Evolutionary conservation across 2,888 invertebrate genomes (phyloP), one percentile per base, ranked within the genome.

Genomic region (Dendrolimus pini): DNA sequence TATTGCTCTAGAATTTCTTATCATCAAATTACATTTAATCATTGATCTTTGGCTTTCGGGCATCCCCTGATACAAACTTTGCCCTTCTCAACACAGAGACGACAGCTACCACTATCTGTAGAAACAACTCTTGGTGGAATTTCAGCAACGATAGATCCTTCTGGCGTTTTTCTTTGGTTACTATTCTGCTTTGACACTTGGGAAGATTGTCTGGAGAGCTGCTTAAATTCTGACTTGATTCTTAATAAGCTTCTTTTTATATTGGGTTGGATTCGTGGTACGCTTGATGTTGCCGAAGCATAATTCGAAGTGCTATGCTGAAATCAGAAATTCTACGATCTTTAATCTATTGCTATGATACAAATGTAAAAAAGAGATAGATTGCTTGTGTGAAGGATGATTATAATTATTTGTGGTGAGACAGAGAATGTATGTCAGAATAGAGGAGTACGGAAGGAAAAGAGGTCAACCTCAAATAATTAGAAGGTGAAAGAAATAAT

Each of bases 41-140:
- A 47, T 12, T 12, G 47, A 47, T 47, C 47, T 47, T 69, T 67
- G 1, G 69, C 68, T 52, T 60, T 69, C 0, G 82, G 82, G 64
- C 84, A 85, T 1, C 60, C 65, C 52, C 65, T 62, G 0, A 82
- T 59, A 66, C 85, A 85, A 7, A 65, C 65, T 56, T 70, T 70
- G 0, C 77, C 78, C 55, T 75, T 64, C 56, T 73, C 66, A 0
- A 66, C 55, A 65, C 85, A 85, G 62, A 67, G 77, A 0, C 76
- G 65, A 67, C 83, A 85, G 41, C 56, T 60, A 7, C 61, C 62
- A 9, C 2, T 14, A 9, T 54, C 10, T 41, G 30, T 7, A 30
- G 30, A n/a, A 30, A 54, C n/a, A 41, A 54, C 54, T 1, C n/a
- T 54, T 54, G 9, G 18, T 2, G 30, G 10, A 54, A 41, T 54